Conservation (phyloP, 1,140 invertebrate genomes). For the Pachypeltis micranthus region DNA sequence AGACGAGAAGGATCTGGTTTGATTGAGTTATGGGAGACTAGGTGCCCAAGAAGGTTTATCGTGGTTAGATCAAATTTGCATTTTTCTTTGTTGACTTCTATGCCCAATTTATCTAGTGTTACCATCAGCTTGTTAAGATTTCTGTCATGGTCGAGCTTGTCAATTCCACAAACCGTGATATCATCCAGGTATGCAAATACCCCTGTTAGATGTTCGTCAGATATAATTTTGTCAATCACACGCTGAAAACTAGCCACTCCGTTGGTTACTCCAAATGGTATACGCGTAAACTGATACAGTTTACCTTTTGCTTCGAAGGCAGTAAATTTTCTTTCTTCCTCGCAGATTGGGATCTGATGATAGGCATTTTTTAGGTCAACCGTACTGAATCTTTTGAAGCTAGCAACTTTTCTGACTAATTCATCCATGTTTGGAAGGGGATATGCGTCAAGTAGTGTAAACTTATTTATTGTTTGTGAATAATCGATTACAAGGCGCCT, state of each 20-base stretch:
- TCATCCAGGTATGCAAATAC: background rate
- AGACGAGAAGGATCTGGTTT: background rate
- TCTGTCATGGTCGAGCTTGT: background rate
- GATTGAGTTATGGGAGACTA: background rate
- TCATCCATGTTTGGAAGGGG: background rate
- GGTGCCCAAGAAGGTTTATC: background rate
- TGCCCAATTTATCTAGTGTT: background rate
- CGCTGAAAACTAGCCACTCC: background rate
- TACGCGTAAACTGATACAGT: background rate
- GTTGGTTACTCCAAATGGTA: background rate
- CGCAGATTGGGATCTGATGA: background rate
- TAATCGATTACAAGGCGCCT: constrained; percentile 3
- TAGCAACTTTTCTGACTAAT: background rate
- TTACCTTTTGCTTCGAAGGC: background rate
- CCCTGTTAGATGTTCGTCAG: background rate
- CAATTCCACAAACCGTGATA: background rate
- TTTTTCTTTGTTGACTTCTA: background rate
- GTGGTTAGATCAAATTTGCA: background rate
- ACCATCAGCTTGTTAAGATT: background rate
- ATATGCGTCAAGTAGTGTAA: constrained; percentile 4
- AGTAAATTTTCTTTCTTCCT: background rate
- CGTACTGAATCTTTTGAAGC: background rate
- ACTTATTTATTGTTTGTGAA: constrained; percentile 8
- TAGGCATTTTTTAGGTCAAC: background rate
- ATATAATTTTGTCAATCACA: background rate